phyloP scores from a whole-genome alignment of 2,888 invertebrate species.

The Colostygia pectinataria region DNA sequence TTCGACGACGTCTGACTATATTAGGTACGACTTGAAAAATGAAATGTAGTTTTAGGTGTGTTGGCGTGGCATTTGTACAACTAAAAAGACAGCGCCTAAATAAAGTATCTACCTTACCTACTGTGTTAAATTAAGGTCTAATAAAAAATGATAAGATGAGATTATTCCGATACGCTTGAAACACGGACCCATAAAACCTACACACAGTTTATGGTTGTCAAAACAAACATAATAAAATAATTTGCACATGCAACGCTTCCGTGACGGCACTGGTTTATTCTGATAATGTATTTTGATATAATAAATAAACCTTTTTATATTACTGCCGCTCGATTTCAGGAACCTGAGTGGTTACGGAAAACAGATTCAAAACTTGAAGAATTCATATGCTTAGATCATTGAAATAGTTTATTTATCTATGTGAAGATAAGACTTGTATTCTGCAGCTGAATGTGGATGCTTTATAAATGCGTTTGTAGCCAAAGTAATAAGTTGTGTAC shows the following conservation, averaged over 20 bases:
- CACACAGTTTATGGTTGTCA: slow-evolving; percentile 36
- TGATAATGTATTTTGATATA: slow-evolving; percentile 40
- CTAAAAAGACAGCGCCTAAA: slow-evolving; percentile 8
- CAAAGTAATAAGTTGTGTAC: slow-evolving; percentile 80
- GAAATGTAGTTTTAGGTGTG: not conserved
- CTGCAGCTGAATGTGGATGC: slow-evolving; percentile 53
- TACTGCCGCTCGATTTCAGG: slow-evolving; percentile 32
- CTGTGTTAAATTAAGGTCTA: slow-evolving; percentile 21
- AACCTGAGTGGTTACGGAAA: slow-evolving; percentile 28
- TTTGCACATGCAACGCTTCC: slow-evolving; percentile 37
- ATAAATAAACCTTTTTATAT: slow-evolving; percentile 47
- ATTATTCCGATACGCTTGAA: slow-evolving; percentile 40
- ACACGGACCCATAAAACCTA: slow-evolving; percentile 34
- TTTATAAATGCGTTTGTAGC: slow-evolving; percentile 63
- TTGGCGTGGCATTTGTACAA: slow-evolving; percentile 1
- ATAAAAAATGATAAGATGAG: slow-evolving; percentile 37
- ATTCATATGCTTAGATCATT: slow-evolving; percentile 32
- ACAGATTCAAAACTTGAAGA: slow-evolving; percentile 36
- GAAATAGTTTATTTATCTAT: slow-evolving; percentile 53
- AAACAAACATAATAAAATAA: slow-evolving; percentile 36
- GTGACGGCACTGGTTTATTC: slow-evolving; percentile 33
- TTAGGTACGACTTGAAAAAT: slow-evolving; percentile 31
- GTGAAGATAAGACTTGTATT: slow-evolving; percentile 53
- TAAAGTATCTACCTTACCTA: slow-evolving; percentile 1
- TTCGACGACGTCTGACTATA: slow-evolving; percentile 26